Percentiles rank a stretch among this genome's conserved stretches.
phyloP scores from a whole-genome alignment of 2,888 invertebrate species.

The Tridacna gigas region DNA sequence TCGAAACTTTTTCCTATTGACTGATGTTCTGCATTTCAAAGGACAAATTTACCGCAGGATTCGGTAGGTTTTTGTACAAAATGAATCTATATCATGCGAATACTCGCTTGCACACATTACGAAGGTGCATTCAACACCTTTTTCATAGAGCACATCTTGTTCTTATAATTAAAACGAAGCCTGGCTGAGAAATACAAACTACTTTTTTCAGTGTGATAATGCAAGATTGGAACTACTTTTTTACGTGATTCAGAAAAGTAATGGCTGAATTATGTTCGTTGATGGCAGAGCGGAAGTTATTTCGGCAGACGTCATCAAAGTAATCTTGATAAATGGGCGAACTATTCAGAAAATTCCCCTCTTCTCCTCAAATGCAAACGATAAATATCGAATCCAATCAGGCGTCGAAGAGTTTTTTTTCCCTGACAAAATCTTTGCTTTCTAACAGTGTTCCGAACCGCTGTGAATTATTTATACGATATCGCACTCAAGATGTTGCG shows the following conservation, averaged over 20 bases:
- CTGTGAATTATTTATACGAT: neutral
- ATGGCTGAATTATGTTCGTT: conserved; percentile 10
- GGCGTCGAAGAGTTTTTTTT: neutral
- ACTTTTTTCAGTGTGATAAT: too few species aligned
- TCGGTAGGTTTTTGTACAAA: too few species aligned
- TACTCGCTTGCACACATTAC: too few species aligned
- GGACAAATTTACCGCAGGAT: too few species aligned
- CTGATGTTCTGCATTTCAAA: too few species aligned
- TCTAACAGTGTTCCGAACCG: neutral
- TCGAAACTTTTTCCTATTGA: too few species aligned
- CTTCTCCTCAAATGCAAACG: conserved; percentile 8
- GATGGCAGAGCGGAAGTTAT: conserved; percentile 13
- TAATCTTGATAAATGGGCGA: conserved; percentile 25
- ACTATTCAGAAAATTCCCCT: conserved; percentile 21
- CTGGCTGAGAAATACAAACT: too few species aligned
- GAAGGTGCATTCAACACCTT: too few species aligned
- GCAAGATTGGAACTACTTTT: neutral
- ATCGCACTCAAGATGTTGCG: neutral
- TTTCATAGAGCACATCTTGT: too few species aligned
- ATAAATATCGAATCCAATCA: conserved; percentile 9
- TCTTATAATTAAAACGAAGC: too few species aligned
- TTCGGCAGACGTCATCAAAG: conserved; percentile 16
- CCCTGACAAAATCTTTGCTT: too few species aligned
- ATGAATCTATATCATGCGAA: too few species aligned
- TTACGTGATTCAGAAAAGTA: neutral